Evolutionary conservation across 2,888 invertebrate species (phyloP).

Genomic region (Nycteola revayana): DNA sequence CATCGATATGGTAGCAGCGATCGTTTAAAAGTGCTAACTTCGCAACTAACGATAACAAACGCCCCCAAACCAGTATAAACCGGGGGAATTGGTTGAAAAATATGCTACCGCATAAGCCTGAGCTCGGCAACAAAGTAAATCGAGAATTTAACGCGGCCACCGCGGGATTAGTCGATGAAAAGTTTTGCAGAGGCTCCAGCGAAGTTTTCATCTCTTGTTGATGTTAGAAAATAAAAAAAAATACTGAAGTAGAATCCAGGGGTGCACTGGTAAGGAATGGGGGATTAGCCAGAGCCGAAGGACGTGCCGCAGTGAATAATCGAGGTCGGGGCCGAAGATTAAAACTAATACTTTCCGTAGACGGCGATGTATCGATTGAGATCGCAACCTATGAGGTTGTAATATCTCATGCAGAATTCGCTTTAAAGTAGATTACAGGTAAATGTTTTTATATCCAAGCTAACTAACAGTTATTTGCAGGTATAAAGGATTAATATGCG

Average conservation of each 20-base stretch:
- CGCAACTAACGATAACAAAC: constrained; percentile 66
- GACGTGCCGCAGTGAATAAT: constrained; percentile 56
- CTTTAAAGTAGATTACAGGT: constrained; percentile 16
- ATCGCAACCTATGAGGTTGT: constrained; percentile 17
- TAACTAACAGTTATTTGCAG: constrained; percentile 3
- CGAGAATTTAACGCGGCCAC: constrained; percentile 69
- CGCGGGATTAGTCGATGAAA: constrained; percentile 71
- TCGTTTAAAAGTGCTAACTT: constrained; percentile 37
- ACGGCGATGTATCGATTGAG: constrained; percentile 32
- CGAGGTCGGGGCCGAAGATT: constrained; percentile 44
- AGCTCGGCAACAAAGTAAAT: constrained; percentile 71
- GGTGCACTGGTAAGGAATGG: constrained; percentile 41
- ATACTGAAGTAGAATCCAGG: constrained; percentile 45
- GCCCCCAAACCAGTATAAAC: constrained; percentile 59
- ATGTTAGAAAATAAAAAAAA: constrained; percentile 63
- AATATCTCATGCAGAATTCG: constrained; percentile 18
- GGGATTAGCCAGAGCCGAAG: constrained; percentile 45
- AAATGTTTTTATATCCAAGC: constrained; percentile 4
- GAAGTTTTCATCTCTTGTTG: constrained; percentile 75
- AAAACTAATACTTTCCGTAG: constrained; percentile 48
- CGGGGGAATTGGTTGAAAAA: constrained; percentile 66
- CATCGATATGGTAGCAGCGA: constrained; percentile 20
- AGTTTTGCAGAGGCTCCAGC: constrained; percentile 51
- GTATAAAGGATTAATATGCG: background rate
- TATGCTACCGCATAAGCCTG: constrained; percentile 66